Base-by-base conservation (phyloP, 2,113 vertebrate species). In the Chaetops frenatus region DNA sequence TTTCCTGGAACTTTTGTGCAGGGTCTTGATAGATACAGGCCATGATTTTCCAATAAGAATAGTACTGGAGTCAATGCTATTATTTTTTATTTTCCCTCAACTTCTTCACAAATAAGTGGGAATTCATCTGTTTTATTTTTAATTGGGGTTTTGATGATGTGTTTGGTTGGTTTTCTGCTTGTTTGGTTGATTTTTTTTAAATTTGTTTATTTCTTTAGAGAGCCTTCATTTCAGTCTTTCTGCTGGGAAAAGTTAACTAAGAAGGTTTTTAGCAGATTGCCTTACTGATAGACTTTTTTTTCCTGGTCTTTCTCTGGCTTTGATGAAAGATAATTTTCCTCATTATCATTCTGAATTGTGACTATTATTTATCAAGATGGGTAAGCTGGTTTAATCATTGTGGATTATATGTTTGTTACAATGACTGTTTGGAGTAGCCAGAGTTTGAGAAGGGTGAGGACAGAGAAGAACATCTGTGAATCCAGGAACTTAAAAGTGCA, bases 121-220 rank as follows among this genome's bases (percentile, higher is more conserved):
- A 83, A 66, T 80, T 56, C 6, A 36, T 76, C 65, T 83, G 14
- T 31, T 94, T 79, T 67, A 42, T 35, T 79, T 92, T 36, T 14
- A 57, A n/a, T 13, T 42, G 4, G 13, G 16, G 9, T 15, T 40
- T 51, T 23, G 3, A 4, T 1, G 2, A 28, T 40, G 17, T 38
- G 13, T 27, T 67, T 85, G 3, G 2, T 57, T 48, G 17, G 15
- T 40, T 57, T 85, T 66, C 70, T 57, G 35, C 23, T 25, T 31
- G 2, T 5, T 27, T 33, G 8, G 24, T n/a, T n/a, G n/a, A 6
- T 4, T 11, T 18, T 44, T 21, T 1, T 10, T 0, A 7, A 21
- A 16, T 81, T 53, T 42, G 3, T 38, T 94, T 79, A 14, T 81
- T 76, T 89, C 27, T 38, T 86, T 65, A 31, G 74, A 45, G 40